Evolutionary conservation across 2,797 vertebrate genomes (phyloP), one percentile per base, ranked within the genome.

Genomic region (Hoplostethus atlanticus): DNA sequence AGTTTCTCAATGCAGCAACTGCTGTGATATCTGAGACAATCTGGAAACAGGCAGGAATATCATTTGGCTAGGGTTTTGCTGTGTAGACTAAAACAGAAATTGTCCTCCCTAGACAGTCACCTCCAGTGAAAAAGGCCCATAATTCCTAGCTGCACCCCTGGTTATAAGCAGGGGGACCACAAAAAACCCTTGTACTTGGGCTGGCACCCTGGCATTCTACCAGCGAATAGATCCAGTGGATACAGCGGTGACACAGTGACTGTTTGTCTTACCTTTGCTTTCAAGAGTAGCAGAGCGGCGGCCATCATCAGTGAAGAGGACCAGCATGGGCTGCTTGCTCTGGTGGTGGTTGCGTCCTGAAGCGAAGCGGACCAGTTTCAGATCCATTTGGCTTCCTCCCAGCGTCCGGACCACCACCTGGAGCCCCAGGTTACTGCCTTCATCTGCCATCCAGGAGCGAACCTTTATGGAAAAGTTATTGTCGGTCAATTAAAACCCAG

Each of bases 321-420:
- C 95, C 90, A 98, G 60, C 96, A 98, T 97, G 59, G 97, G 97
- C 89, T 96, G 96, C 80, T 97, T 97, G 92, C 96, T 97, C 72
- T 95, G 95, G 0, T 97, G 97, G 80, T 96, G 96, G 77, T 92
- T 90, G 30, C 84, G 88, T 2, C 95, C 87, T 0, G 96, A 96
- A 0, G 96, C 96, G 0, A 98, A 98, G 44, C 92, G 94, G 58
- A 97, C 90, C 0, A 84, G 65, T 0, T 94, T 93, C 53, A 87
- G 38, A 1, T 97, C 95, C 0, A 92, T 68, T 0, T 76, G 84
- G 40, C 66, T 85, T 9, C 94, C 95, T 0, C 82, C 91, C 0
- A 88, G 79, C 0, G 87, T 91, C 63, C 77, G 92, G 6, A 97
- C 93, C 0, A 91, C 94, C 64, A 97, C 95, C 17, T 97, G 87